Evolutionary conservation across 2,113 vertebrate species (phyloP).

Genomic region (Phalacrocorax brasilianus): DNA sequence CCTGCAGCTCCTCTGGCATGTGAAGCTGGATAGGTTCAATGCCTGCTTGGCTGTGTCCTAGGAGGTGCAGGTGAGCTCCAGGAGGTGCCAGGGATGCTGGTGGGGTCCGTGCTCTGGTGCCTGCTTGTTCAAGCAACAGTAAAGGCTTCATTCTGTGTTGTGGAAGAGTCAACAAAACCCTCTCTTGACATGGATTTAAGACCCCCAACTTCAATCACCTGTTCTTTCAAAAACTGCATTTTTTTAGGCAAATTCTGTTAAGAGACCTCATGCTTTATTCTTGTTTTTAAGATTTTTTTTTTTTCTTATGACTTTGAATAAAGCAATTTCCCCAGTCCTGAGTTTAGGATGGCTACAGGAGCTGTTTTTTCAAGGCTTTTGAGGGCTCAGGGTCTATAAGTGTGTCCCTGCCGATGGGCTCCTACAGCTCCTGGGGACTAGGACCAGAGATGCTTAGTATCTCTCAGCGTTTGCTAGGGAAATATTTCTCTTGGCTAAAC

Average conservation of each 20-base stretch:
- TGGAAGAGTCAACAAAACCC: neutral
- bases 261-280: neutral
- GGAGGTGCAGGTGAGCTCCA: neutral
- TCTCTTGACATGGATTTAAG: accelerated
- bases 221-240: neutral
- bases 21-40: neutral
- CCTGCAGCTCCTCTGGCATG: neutral
- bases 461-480: accelerated
- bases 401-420: accelerated
- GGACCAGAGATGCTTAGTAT: neutral
- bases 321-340: neutral
- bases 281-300: neutral
- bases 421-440: neutral
- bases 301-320: accelerated
- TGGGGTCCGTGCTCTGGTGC: neutral
- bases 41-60: neutral
- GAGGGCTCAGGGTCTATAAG: accelerated
- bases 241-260: accelerated
- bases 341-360: too few relatives aligned
- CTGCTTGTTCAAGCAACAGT: accelerated
- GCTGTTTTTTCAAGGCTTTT: neutral
- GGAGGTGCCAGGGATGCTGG: neutral
- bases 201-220: neutral
- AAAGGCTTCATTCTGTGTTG: neutral
- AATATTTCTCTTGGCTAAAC: neutral